Percentiles rank a stretch among this genome's conserved stretches.
Conservation (phyloP, 2,113 vertebrate genomes). For the Deroptyus accipitrinus region DNA sequence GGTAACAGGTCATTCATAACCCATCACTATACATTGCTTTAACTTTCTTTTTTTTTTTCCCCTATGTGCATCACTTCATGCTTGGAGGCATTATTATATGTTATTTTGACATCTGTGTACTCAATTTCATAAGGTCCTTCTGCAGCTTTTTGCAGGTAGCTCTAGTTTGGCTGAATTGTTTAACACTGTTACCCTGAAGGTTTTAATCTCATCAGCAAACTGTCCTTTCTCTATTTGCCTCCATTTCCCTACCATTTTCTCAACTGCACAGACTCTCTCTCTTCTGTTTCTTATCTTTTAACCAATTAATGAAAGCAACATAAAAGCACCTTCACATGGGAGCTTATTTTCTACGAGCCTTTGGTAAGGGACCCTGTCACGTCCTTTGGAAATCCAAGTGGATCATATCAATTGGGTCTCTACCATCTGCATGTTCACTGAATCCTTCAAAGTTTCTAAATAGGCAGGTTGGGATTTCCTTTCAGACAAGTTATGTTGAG, state of each 20-base stretch:
- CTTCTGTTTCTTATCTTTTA: neutral
- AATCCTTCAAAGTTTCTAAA: neutral
- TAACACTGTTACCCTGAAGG: neutral
- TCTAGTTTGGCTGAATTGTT: neutral
- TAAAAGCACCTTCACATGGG: neutral
- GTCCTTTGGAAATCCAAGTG: neutral
- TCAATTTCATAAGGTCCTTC: neutral
- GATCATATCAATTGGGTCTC: accelerated
- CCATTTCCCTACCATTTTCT: neutral
- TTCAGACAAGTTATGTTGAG: neutral
- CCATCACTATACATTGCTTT: neutral
- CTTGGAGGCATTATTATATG: neutral
- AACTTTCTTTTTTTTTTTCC: neutral
- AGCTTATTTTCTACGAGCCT: neutral
- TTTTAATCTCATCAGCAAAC: neutral
- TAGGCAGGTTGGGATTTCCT: neutral
- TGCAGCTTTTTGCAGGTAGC: neutral
- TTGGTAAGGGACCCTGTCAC: neutral
- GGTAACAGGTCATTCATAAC: neutral
- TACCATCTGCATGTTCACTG: neutral
- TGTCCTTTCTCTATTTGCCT: neutral
- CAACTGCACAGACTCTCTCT: neutral
- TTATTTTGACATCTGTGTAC: neutral
- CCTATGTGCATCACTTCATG: neutral
- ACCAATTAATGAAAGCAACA: neutral